Conservation (phyloP, 2,113 vertebrate genomes). For the Poeciliopsis retropinna region DNA sequence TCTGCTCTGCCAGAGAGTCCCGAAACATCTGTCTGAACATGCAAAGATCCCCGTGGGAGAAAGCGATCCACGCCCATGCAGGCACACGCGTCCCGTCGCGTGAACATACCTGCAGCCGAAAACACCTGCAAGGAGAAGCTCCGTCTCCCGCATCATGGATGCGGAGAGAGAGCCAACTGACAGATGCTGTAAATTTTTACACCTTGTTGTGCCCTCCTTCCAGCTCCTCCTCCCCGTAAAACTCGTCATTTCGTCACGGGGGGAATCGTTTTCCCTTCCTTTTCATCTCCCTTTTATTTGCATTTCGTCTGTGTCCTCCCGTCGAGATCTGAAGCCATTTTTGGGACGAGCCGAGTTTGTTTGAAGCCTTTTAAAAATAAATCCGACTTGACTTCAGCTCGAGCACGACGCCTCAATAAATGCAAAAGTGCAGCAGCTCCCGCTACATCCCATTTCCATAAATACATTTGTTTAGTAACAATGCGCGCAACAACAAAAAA, state of each 20-base stretch:
- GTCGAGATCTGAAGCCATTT: constrained; percentile 43
- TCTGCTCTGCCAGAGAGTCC: constrained; percentile 39
- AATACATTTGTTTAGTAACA: constrained; percentile 47
- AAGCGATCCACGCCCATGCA: constrained; percentile 13
- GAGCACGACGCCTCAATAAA: constrained; percentile 29
- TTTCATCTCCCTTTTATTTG: constrained; percentile 45
- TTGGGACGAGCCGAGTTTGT: constrained; percentile 55
- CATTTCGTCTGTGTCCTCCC: constrained; percentile 51
- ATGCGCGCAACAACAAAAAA: constrained; percentile 28
- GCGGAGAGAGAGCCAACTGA: constrained; percentile 29
- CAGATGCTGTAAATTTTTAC: constrained; percentile 13
- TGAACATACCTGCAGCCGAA: constrained; percentile 25
- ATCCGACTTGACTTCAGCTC: constrained; percentile 44
- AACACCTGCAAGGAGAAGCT: constrained; percentile 29
- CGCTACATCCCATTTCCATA: constrained; percentile 44
- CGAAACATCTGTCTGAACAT: constrained; percentile 70
- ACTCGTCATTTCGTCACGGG: constrained; percentile 26
- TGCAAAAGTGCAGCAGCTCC: constrained; percentile 45
- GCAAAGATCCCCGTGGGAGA: constrained; percentile 61
- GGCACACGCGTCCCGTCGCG: constrained; percentile 1
- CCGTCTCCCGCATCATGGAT: constrained; percentile 36
- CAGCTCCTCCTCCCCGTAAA: constrained; percentile 5
- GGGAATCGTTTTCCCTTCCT: constrained; percentile 35
- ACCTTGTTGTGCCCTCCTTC: constrained; percentile 8
- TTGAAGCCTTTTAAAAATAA: constrained; percentile 60